Evolutionary conservation across 2,888 invertebrate genomes (phyloP), one percentile per base, ranked within the genome.

Genomic region (Drosophila mayaguana): DNA sequence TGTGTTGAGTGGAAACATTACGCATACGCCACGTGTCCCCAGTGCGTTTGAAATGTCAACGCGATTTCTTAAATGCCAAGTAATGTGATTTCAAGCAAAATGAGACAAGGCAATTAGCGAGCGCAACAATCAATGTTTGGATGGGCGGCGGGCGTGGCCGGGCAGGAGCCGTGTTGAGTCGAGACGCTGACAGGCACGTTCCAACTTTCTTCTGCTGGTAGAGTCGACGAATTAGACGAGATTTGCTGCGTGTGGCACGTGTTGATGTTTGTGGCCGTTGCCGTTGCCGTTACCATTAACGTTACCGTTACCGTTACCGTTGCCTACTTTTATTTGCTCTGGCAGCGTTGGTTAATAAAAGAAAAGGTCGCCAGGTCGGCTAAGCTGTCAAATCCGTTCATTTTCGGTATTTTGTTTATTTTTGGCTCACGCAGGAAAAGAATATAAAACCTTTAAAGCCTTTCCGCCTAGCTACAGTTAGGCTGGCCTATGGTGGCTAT

Each of bases 171-270:
- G 40, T 2, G 5, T 7, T 2, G 0, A 7, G 40, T 34, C 12
- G 34, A 34, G 34, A 16, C 36, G 2, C 71, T 72, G 71, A 76
- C 68, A 65, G 69, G 77, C 86, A 88, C 83, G 86, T 46, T 36
- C 25, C 18, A 36, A 46, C 14, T 48, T 28, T 20, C 46, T 40
- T 28, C 22, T 20, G 20, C 36, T 16, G 20, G 28, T 18, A 53
- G 63, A 69, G 38, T 51, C 56, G 67, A 63, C 57, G 78, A 75
- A 66, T 80, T 88, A 81, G 80, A 57, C 46, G 60, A 80, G 85
- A 83, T 83, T 83, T 65, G 65, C 46, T 56, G 75, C 79, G 67
- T 81, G 74, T 63, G 78, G 72, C 85, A 83, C 75, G 85, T 86
- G 73, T 63, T 48, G 46, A 9, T 57, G 43, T 50, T 50, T 51